Evolutionary conservation across 2,888 invertebrate genomes (phyloP), one percentile per base, ranked within the genome.

Genomic region (Oligia latruncula): DNA sequence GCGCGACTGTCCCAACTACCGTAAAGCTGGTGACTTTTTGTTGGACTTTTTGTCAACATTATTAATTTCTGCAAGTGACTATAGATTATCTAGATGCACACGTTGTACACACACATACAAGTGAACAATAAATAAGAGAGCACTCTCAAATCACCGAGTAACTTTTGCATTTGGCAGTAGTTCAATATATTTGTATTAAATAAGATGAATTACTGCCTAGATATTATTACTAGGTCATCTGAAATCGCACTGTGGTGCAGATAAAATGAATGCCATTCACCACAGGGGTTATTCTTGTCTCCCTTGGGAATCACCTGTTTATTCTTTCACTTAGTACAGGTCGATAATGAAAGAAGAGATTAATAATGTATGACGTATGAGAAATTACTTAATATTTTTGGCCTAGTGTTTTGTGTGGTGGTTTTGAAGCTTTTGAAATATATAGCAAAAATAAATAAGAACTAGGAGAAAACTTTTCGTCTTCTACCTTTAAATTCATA

Each of bases 181-280:
- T 92, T 93, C 92, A 92, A 91, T 93, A 90, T 90, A 90, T 91
- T 92, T 92, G 89, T 91, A 91, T 91, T 92, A 91, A 93, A 93
- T 92, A 90, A 92, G 92, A 92, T 91, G 88, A 89, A 91, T 90
- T 89, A 89, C 86, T 90, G 84, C 84, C 72, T 87, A 81, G 72
- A 80, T 80, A 87, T 88, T 40, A 29, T 40, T 90, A 90, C 83
- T 87, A 88, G 88, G 85, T 89, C 88, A 85, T 76, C 80, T 83
- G 86, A 83, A 79, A 88, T 82, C 78, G 78, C 49, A 35, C 9
- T 74, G 52, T 80, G 82, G 58, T 73, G 64, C 20, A 67, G 43
- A 84, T 68, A 75, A 73, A 67, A 84, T 68, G 73, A 73, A 67
- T 80, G 78, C 62, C 29, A 58, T 40, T 68, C 29, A 15, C 68